These are phyloP conservation scores for Anabacerthia variegaticeps DNA, from an alignment of 2,797 vertebrate species.

Conservation along the genomic window DNA sequence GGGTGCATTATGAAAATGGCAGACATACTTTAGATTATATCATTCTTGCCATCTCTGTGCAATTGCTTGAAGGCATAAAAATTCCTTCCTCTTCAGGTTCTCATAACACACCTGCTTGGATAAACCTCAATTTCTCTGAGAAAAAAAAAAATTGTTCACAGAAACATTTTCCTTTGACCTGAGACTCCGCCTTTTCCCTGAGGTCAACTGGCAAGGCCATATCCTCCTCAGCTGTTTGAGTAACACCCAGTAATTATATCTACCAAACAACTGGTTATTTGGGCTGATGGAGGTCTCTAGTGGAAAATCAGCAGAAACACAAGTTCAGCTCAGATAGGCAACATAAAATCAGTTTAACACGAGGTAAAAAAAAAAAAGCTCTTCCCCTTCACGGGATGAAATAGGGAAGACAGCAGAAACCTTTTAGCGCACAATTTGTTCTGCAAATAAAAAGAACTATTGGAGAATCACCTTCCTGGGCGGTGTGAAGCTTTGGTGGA, in stretches of 20 bases:
- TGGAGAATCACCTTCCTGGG: not conserved
- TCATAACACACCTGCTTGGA: slow-evolving; percentile 65
- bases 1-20: not conserved
- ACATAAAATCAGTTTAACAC: not conserved
- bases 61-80: slow-evolving; percentile 59
- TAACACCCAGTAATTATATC: slow-evolving; percentile 19
- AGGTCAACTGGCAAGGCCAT: slow-evolving; percentile 47
- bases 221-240: slow-evolving; percentile 34
- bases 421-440: not conserved
- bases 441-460: not conserved
- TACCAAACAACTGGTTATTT: slow-evolving; percentile 14
- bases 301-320: slow-evolving; percentile 67
- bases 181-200: slow-evolving; percentile 55
- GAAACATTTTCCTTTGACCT: slow-evolving; percentile 63
- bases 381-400: not conserved
- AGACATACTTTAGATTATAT: slow-evolving; percentile 14
- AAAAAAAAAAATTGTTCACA: slow-evolving; percentile 31
- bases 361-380: no score
- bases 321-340: not conserved
- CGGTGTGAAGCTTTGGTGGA: not conserved
- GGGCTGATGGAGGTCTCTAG: slow-evolving; percentile 69
- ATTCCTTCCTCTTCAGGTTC: slow-evolving; percentile 63
- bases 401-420: not conserved
- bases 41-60: slow-evolving; percentile 25
- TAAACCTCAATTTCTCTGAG: slow-evolving; percentile 46